Conservation (phyloP, 2,888 invertebrate species). For the Plutella xylostella region DNA sequence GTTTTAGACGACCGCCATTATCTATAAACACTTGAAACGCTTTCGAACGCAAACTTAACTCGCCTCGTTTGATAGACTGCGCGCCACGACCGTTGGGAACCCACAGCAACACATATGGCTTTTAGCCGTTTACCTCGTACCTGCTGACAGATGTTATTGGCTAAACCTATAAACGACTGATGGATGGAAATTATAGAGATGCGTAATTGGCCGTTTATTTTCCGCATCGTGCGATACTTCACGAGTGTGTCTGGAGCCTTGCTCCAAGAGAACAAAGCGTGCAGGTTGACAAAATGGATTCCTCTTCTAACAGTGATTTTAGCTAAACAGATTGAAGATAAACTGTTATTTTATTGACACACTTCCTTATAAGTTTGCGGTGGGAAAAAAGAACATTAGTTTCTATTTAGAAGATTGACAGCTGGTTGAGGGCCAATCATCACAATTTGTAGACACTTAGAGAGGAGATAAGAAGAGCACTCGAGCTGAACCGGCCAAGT, state of each 20-base stretch:
- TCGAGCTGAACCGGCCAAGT: constrained; percentile 31
- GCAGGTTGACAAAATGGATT: no score
- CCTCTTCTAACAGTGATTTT: no score
- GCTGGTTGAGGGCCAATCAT: constrained; percentile 34
- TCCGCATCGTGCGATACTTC: not conserved
- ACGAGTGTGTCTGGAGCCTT: no score
- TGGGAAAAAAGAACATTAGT: constrained; percentile 32
- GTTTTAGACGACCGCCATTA: constrained; percentile 58
- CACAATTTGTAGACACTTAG: constrained; percentile 46
- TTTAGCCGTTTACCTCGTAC: not conserved
- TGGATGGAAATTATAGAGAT: not conserved
- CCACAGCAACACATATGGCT: no score
- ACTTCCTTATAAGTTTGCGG: constrained; percentile 14
- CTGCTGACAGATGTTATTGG: not conserved
- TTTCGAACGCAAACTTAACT: constrained; percentile 17
- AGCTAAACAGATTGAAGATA: no score
- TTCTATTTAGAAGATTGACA: constrained; percentile 24
- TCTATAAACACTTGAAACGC: constrained; percentile 36
- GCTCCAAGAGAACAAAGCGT: no score
- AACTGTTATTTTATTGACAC: no score
- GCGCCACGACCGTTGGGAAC: constrained; percentile 20
- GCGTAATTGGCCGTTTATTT: constrained; percentile 2
- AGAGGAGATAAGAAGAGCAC: constrained; percentile 28
- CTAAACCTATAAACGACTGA: not conserved
- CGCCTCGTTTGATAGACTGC: constrained; percentile 23